Percentiles rank a stretch among this genome's conserved stretches.
Conservation (phyloP, 2,797 vertebrate genomes). For the Gastrophryne carolinensis region DNA sequence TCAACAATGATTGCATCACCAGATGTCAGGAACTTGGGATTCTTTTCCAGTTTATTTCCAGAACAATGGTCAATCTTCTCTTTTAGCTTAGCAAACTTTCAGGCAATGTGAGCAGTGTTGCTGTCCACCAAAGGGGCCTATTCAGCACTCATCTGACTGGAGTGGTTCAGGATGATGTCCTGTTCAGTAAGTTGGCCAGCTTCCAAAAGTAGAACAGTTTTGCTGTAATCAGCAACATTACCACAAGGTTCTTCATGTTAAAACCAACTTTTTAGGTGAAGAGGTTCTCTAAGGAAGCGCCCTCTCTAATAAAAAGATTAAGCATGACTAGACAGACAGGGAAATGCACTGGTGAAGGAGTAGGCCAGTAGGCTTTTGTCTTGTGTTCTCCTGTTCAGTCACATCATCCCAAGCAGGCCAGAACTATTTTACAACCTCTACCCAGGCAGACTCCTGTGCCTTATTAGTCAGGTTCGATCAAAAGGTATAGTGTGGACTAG, state of each 20-base stretch:
- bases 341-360: too few relatives aligned
- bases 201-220: constrained; percentile 88
- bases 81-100: constrained; percentile 90
- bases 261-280: constrained; percentile 93
- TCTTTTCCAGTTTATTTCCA: constrained; percentile 91
- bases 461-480: too few relatives aligned
- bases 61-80: constrained; percentile 92
- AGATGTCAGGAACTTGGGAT: constrained; percentile 87
- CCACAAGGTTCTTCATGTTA: constrained; percentile 90
- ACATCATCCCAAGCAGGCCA: too few relatives aligned
- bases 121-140: constrained; percentile 93
- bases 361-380: too few relatives aligned
- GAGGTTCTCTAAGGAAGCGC: too few relatives aligned
- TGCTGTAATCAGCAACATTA: constrained; percentile 91
- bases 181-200: constrained; percentile 88
- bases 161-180: constrained; percentile 93
- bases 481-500: too few relatives aligned
- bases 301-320: too few relatives aligned
- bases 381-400: too few relatives aligned
- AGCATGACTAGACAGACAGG: too few relatives aligned
- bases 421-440: too few relatives aligned
- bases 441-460: too few relatives aligned
- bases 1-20: constrained; percentile 92
- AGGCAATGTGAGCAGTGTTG: constrained; percentile 91
- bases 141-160: constrained; percentile 88